A percentile compares a stretch with the other conserved stretches of the same genome.
phyloP scores from a whole-genome alignment of 2,888 invertebrate genomes.

The Autographa gamma region DNA sequence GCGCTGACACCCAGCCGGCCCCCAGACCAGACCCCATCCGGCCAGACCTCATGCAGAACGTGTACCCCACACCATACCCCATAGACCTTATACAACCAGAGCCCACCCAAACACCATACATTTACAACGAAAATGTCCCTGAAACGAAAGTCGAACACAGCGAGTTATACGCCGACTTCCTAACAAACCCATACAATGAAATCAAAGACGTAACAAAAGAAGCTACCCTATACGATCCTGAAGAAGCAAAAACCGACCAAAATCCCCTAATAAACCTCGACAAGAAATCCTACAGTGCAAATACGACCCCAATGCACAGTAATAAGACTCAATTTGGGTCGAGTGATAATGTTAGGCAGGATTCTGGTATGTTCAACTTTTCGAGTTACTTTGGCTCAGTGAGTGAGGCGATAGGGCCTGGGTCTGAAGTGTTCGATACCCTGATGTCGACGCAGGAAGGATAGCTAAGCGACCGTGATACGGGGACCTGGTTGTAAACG shows the following conservation, averaged over 20 bases:
- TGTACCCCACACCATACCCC: constrained; percentile 34
- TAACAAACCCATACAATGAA: constrained; percentile 88
- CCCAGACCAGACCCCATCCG: constrained; percentile 44
- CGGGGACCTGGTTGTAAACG: constrained; percentile 80
- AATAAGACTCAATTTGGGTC: constrained; percentile 83
- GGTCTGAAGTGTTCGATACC: constrained; percentile 90
- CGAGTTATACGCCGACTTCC: constrained; percentile 87
- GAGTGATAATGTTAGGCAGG: constrained; percentile 79
- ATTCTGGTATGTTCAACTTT: constrained; percentile 89
- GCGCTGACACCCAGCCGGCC: constrained; percentile 36
- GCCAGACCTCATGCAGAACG: constrained; percentile 22
- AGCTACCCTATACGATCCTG: constrained; percentile 75
- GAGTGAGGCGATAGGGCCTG: constrained; percentile 83
- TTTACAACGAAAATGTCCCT: constrained; percentile 53
- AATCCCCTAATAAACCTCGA: constrained; percentile 64
- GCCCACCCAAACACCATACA: constrained; percentile 42
- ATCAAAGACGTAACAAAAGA: constrained; percentile 72
- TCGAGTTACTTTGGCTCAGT: constrained; percentile 90
- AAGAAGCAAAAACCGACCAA: constrained; percentile 56
- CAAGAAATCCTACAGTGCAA: constrained; percentile 80
- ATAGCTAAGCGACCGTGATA: constrained; percentile 75
- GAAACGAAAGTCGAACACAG: constrained; percentile 65
- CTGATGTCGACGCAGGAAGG: constrained; percentile 81
- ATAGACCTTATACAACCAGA: constrained; percentile 50
- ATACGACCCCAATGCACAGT: constrained; percentile 81